phyloP scores from a whole-genome alignment of 2,888 invertebrate species.

The Tholera decimalis region DNA sequence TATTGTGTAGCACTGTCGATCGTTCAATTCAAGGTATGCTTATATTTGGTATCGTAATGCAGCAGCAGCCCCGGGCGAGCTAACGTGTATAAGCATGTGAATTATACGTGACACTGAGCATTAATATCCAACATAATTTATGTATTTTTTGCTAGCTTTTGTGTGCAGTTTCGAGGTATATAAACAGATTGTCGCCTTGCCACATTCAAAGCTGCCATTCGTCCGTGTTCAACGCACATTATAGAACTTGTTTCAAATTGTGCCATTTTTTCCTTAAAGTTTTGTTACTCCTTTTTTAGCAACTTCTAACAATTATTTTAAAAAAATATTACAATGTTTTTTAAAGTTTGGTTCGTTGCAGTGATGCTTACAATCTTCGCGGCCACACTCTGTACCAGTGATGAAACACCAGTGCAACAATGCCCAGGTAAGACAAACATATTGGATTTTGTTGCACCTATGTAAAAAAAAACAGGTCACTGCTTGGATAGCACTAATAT shows the following conservation, averaged over 20 bases:
- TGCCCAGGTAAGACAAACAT: conserved; percentile 68
- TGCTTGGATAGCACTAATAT: background rate
- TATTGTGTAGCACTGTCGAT: background rate
- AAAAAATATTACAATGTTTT: conserved; percentile 8
- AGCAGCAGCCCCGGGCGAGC: background rate
- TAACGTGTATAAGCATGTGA: background rate
- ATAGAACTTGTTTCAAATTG: conserved; percentile 4
- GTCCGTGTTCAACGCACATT: conserved; percentile 1
- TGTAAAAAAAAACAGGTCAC: background rate
- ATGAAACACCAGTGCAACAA: conserved; percentile 68
- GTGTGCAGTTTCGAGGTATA: conserved; percentile 22
- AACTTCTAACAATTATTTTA: background rate
- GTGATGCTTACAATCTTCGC: conserved; percentile 18
- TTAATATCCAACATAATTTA: too few relatives aligned
- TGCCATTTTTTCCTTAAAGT: background rate
- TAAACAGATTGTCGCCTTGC: conserved; percentile 25
- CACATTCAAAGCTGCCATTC: conserved; percentile 6
- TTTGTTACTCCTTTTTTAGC: background rate
- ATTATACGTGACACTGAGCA: background rate
- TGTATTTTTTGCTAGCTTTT: conserved; percentile 1
- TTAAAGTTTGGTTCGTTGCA: conserved; percentile 22
- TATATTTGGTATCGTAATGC: background rate
- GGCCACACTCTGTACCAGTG: conserved; percentile 36
- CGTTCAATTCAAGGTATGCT: background rate
- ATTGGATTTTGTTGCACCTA: background rate